These are phyloP conservation scores for Brachionus sp. DNA, from an alignment of 1,140 invertebrate species.

Conservation along the genomic window DNA sequence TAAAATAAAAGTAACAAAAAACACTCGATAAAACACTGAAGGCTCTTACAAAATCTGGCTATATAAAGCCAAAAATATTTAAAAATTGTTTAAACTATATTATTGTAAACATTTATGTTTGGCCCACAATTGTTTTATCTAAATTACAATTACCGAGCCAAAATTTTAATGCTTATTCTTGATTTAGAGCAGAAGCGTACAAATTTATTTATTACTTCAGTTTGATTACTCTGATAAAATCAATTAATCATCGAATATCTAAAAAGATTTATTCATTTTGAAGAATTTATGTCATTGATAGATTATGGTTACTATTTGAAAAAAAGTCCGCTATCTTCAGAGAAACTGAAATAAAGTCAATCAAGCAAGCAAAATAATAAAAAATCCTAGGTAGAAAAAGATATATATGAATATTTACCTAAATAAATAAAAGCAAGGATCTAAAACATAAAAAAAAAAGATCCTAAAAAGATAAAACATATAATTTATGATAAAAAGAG, in stretches of 20 bases:
- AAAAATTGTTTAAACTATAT: neutral
- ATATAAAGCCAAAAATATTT: neutral
- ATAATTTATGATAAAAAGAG: too few species aligned
- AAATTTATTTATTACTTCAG: neutral
- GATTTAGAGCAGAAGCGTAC: neutral
- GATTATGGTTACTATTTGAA: neutral
- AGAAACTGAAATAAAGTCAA: too few species aligned
- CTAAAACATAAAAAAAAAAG: too few species aligned
- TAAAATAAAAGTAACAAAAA: neutral
- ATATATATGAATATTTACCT: too few species aligned
- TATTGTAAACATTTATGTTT: neutral
- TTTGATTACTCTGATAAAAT: neutral
- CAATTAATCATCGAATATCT: slow-evolving; percentile 13
- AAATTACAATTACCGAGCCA: neutral
- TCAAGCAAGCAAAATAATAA: too few species aligned
- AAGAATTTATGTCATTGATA: neutral
- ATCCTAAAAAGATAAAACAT: too few species aligned
- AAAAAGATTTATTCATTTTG: neutral
- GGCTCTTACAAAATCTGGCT: neutral
- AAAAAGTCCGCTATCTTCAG: neutral
- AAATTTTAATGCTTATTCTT: neutral
- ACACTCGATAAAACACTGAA: neutral
- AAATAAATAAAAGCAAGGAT: too few species aligned
- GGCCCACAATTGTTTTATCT: neutral
- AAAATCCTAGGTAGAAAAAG: too few species aligned